These are phyloP conservation scores for Vulpes ferrilata DNA, from an alignment of 2,113 vertebrate genomes.

Conservation along the genomic window DNA sequence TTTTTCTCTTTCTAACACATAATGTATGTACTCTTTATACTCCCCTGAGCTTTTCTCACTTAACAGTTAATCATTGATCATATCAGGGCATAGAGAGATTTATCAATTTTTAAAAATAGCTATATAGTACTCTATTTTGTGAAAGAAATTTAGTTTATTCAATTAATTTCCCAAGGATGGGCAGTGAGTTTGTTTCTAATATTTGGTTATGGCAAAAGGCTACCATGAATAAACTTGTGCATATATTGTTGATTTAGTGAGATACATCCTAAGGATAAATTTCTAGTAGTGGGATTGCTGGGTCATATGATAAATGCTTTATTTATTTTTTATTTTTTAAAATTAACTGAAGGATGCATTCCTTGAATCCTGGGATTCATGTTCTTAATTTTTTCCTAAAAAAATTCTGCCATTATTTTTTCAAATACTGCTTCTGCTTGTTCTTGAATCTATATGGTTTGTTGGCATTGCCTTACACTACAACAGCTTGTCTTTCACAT, in stretches of 20 bases:
- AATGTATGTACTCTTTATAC: neutral
- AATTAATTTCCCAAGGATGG: neutral
- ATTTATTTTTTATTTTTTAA: neutral
- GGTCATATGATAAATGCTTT: neutral
- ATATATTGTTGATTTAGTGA: neutral
- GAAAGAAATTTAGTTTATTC: neutral
- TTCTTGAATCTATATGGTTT: neutral
- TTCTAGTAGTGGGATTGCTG: neutral
- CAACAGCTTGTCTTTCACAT: neutral
- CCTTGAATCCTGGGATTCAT: neutral
- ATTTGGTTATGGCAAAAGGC: neutral
- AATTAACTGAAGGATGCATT: neutral
- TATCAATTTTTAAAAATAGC: neutral
- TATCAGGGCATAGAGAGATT: neutral
- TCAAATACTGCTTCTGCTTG: neutral
- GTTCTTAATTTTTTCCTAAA: neutral
- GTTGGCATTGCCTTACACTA: neutral
- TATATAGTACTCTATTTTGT: neutral
- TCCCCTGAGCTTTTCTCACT: neutral
- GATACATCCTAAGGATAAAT: neutral
- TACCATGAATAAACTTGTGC: neutral
- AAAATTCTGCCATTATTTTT: neutral
- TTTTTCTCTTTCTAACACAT: neutral
- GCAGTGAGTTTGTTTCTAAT: neutral
- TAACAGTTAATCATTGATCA: neutral